Base-by-base conservation (phyloP, 2,797 vertebrate genomes). In the Meda fulgida region DNA sequence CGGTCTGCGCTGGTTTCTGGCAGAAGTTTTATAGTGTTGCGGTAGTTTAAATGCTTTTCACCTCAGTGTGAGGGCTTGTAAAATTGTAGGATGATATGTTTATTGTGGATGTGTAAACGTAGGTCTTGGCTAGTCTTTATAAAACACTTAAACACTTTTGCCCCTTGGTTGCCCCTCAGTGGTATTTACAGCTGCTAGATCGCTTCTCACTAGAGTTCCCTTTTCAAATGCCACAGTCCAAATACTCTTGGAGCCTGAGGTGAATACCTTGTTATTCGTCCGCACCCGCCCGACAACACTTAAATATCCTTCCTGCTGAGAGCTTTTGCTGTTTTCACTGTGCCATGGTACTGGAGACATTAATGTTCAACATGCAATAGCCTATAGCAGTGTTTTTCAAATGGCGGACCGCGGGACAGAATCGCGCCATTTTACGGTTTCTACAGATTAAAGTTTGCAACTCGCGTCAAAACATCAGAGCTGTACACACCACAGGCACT, bases 71-170 rank as follows among this genome's bases (percentile, higher is more conserved):
- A 78, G 76, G 55, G 76, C 55, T 40, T 38, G 14, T 29, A 23
- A 38, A 78, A 26, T 1, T 23, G 65, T 70, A 69, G 70, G 31
- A 55, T 26, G 46, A 69, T 31, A 55, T 80, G 46, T 70, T 69
- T 80, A 69, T 70, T 69, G 31, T 55, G 78, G 65, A 55, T 38
- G 14, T 36, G 46, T 34, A 70, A 46, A 80, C 7, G 65, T 55
- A 38, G 31, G 29, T 13, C 46, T 67, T 80, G 78, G 78, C 43
- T 53, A 26, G 46, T 36, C 65, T 80, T 70, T 19, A 26, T 51
- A n/a, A 80, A 69, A 80, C 65, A 80, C 78, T 69, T 69, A 80
- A 80, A 80, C 46, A 69, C 46, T 29, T 63, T 55, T 38, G 31
- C 51, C 73, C 58, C 58, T 63, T 23, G 5, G 26, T 55, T 36